Evolutionary conservation across 2,797 vertebrate genomes (phyloP).

Genomic region (Rhinichthys osculus): DNA sequence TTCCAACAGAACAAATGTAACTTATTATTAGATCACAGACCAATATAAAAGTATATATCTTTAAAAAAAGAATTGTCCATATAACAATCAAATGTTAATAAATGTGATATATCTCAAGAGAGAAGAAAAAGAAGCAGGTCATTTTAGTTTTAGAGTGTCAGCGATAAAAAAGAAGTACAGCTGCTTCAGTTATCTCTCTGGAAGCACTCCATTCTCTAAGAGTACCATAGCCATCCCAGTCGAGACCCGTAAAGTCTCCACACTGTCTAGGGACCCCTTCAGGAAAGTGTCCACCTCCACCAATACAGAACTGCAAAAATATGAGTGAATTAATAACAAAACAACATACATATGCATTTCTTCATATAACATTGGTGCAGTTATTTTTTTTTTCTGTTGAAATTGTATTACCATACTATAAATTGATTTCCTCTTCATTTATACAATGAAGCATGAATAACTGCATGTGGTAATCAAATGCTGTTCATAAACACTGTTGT

Average conservation of each 20-base stretch:
- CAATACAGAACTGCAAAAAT: slow-evolving; percentile 28
- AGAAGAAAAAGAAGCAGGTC: neutral
- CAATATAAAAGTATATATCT: neutral
- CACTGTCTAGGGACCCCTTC: neutral
- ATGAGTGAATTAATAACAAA: slow-evolving; percentile 11
- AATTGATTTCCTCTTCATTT: neutral
- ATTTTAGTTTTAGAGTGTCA: neutral
- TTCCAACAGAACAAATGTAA: no score
- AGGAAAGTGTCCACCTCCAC: slow-evolving; percentile 4
- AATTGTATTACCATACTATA: neutral
- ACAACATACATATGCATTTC: neutral
- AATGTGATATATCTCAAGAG: neutral
- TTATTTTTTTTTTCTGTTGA: no score
- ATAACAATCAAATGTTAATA: neutral
- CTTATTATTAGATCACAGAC: neutral
- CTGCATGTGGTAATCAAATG: neutral
- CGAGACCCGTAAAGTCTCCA: neutral
- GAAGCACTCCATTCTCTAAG: neutral
- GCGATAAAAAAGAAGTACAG: slow-evolving; percentile 11
- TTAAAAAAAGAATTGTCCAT: neutral
- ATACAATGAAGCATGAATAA: neutral
- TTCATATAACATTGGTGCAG: neutral
- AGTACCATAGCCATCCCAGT: neutral
- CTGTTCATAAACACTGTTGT: neutral
- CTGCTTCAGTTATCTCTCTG: neutral